phyloP scores from a whole-genome alignment of 1,140 invertebrate genomes.

The Bombus superbus region DNA sequence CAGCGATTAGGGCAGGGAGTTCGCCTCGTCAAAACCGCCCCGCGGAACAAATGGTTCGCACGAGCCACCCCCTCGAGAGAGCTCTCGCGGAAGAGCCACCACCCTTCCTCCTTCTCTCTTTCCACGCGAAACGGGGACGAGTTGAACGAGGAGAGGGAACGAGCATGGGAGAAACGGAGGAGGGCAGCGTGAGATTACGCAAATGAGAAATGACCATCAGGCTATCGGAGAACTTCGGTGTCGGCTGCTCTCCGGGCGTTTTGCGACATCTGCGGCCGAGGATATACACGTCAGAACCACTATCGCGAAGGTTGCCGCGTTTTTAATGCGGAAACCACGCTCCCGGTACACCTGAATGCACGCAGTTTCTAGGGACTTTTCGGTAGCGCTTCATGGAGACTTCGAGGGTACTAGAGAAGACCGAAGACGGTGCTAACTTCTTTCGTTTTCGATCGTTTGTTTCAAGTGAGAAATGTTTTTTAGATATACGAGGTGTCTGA shows the following conservation, averaged over 20 bases:
- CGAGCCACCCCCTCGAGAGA: constrained; percentile 14
- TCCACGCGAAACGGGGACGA: constrained; percentile 6
- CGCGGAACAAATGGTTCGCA: constrained; percentile 76
- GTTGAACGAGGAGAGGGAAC: constrained; percentile 68
- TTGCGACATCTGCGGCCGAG: constrained; percentile 58
- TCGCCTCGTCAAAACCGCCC: constrained; percentile 76
- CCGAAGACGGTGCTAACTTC: not conserved
- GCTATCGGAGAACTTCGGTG: constrained; percentile 76
- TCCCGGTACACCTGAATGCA: not conserved
- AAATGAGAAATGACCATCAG: constrained; percentile 82
- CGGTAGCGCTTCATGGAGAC: not conserved
- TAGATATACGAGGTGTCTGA: too few relatives aligned
- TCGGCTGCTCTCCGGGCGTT: constrained; percentile 57
- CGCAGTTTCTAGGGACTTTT: constrained; percentile 24
- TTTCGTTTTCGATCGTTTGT: too few relatives aligned
- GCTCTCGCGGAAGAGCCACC: constrained; percentile 44
- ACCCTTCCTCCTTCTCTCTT: not conserved
- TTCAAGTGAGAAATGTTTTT: too few relatives aligned
- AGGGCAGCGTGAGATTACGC: constrained; percentile 76
- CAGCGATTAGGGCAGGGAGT: constrained; percentile 58
- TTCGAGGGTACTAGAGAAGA: too few relatives aligned
- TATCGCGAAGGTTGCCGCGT: constrained; percentile 31
- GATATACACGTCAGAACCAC: constrained; percentile 40
- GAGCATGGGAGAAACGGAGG: constrained; percentile 8
- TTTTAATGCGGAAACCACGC: constrained; percentile 32